Percentiles rank a stretch among this genome's conserved stretches.
Evolutionary conservation across 2,797 vertebrate genomes (phyloP).

Genomic region (Schizothorax lantsangensis): DNA sequence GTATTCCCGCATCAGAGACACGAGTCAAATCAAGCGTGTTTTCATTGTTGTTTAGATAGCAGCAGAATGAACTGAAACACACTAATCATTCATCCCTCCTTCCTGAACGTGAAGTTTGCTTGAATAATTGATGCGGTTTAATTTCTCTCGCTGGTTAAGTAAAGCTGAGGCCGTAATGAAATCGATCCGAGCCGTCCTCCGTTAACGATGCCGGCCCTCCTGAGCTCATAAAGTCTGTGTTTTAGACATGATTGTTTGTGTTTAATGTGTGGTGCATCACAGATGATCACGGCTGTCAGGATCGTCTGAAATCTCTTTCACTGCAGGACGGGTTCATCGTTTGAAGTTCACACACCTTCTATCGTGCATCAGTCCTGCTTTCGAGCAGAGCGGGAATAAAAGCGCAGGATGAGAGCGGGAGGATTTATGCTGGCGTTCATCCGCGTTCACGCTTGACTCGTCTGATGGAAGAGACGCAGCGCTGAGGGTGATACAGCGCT

Average conservation of each 20-base stretch:
- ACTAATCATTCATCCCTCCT: conserved; percentile 64
- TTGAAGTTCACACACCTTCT: conserved; percentile 48
- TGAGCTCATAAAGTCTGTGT: background rate
- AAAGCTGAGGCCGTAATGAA: conserved; percentile 50
- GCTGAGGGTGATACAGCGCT: conserved; percentile 70
- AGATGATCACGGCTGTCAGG: background rate
- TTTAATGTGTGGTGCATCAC: background rate
- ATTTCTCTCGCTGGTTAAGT: conserved; percentile 59
- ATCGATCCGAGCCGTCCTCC: conserved; percentile 78
- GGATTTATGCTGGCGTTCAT: conserved; percentile 73
- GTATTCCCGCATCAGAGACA: conserved; percentile 41
- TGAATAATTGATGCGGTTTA: conserved; percentile 70
- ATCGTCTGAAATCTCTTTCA: background rate
- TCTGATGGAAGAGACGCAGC: conserved; percentile 75
- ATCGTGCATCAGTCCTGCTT: conserved; percentile 51
- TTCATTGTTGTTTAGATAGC: conserved; percentile 81
- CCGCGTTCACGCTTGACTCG: conserved; percentile 72
- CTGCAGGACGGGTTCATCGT: conserved; percentile 59
- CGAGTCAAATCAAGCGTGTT: conserved; percentile 52
- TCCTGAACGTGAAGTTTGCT: conserved; percentile 22
- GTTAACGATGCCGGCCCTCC: conserved; percentile 70
- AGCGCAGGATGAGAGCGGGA: conserved; percentile 38
- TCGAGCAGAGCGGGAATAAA: conserved; percentile 39
- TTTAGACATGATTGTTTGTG: background rate
- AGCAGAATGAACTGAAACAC: conserved; percentile 80